Evolutionary conservation across 1,140 invertebrate genomes (phyloP), one percentile per base, ranked within the genome.

Genomic region (Gonatopus flavifemur): DNA sequence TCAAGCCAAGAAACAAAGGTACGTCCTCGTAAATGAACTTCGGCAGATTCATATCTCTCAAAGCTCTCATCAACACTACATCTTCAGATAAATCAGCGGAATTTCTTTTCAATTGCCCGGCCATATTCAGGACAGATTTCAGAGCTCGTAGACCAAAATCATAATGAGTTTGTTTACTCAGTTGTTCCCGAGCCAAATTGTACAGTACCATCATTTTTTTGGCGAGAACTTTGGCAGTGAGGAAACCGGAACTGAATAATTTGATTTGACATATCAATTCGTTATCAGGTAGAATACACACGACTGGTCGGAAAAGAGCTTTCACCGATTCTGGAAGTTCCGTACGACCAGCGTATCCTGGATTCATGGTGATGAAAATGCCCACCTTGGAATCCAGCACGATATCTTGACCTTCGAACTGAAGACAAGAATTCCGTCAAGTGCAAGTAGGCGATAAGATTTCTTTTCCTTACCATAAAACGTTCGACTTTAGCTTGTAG

Each of bases 291-390:
- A 91, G 83, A 47, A 93, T 90, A 64, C 92, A 94, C 2, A 93
- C 90, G 1, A 94, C 92, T 0, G 93, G 92, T 20, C 94, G 80
- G 72, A 95, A 96, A 0, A 94, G 72, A 0, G 90, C 88, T 70
- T 96, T 96, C 1, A 96, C 88, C 0, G 91, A 93, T 73, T 95
- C 93, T 0, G 93, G 93, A 21, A 96, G 75, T 66, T 95, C 91
- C 0, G 91, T 94, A 36, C 91, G 83, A 1, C 92, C 91, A 0
- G 91, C 90, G 69, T 95, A 94, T 4, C 91, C 92, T 0, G 91
- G 91, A 81, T 95, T 95, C 91, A 96, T 94, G 7, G 93, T 95
- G 31, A 95, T 93, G 66, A 96, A 96, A 42, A 95, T 88, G 2
- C 92, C 93, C 12, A 94, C 88, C 78, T 93, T 91, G 7, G 79